These are phyloP conservation scores for Fratercula arctica DNA, from an alignment of 2,797 vertebrate species.

Conservation along the genomic window DNA sequence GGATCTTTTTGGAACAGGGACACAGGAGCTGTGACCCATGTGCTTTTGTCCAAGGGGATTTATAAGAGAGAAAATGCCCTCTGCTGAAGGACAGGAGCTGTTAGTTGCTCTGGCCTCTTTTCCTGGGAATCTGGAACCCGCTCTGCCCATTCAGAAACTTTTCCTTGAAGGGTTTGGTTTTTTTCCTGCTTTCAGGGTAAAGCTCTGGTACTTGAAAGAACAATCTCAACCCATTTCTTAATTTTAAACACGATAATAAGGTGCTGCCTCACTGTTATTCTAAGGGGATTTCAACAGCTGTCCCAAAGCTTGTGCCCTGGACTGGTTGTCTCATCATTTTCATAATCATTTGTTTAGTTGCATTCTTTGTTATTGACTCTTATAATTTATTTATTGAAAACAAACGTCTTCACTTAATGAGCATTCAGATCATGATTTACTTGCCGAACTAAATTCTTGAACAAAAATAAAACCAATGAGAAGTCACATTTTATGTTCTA, in stretches of 20 bases:
- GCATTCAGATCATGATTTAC: background rate
- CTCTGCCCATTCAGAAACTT: background rate
- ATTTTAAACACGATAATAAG: background rate
- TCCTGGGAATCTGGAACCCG: background rate
- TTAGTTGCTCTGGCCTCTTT: background rate
- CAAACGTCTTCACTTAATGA: background rate
- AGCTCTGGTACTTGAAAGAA: background rate
- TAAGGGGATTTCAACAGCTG: background rate
- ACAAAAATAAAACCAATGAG: background rate
- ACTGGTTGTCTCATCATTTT: background rate
- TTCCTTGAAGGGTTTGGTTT: background rate
- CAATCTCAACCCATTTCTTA: background rate
- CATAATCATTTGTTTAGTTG: background rate
- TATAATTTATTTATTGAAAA: background rate
- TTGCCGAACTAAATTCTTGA: background rate
- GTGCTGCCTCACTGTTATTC: background rate
- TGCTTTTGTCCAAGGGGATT: background rate
- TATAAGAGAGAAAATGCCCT: background rate
- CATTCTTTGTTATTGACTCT: background rate
- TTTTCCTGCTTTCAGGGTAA: background rate
- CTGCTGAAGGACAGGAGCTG: background rate
- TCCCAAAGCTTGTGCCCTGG: background rate
- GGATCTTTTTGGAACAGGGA: background rate
- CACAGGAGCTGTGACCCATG: background rate
- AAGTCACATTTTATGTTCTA: background rate